These are phyloP conservation scores for Prosapia bicincta DNA, from an alignment of 2,888 invertebrate species.

Conservation along the genomic window DNA sequence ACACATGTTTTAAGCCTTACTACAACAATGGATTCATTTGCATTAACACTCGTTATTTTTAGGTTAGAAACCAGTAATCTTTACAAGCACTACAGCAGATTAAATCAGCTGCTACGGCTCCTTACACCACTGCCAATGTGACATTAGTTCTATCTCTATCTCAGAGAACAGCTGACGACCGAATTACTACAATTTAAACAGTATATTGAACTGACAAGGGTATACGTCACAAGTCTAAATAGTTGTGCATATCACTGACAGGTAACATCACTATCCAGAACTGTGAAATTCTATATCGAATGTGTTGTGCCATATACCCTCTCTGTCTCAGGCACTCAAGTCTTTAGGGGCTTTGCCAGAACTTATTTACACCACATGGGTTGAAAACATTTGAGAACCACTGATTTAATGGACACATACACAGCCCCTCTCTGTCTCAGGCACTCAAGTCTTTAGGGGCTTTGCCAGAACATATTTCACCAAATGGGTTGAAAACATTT, in stretches of 20 bases:
- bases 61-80: background rate
- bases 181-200: constrained; percentile 4
- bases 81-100: background rate
- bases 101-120: background rate
- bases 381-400: too few relatives aligned
- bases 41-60: background rate
- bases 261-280: constrained; percentile 6
- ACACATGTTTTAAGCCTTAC: background rate
- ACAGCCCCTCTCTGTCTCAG: too few relatives aligned
- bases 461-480: too few relatives aligned
- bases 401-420: too few relatives aligned
- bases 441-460: too few relatives aligned
- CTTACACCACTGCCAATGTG: background rate
- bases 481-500: too few relatives aligned
- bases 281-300: constrained; percentile 1
- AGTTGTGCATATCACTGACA: constrained; percentile 6
- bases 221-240: constrained; percentile 11
- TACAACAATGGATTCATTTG: background rate
- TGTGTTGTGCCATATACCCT: constrained; percentile 12
- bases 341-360: too few relatives aligned
- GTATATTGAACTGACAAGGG: constrained; percentile 12
- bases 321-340: constrained; percentile 19
- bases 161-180: constrained; percentile 15
- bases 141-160: constrained; percentile 10
- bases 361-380: too few relatives aligned